Evolutionary conservation across 2,797 vertebrate genomes (phyloP).

Genomic region (Babyrousa celebensis): DNA sequence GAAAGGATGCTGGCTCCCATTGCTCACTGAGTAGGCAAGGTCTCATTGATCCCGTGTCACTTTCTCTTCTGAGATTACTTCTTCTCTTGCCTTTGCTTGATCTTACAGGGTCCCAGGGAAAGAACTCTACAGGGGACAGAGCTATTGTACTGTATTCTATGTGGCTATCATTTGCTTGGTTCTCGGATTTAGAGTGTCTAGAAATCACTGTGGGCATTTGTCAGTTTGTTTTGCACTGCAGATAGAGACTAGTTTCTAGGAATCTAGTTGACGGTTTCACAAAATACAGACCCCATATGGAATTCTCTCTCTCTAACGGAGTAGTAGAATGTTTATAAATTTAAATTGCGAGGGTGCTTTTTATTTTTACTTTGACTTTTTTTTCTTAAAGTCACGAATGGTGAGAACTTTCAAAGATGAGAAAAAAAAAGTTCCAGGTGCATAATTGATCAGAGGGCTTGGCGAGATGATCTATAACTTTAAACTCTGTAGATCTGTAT

Average conservation of each 20-base stretch:
- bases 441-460: neutral
- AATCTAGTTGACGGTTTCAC: constrained; percentile 43
- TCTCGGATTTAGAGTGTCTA: constrained; percentile 65
- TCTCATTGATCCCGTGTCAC: constrained; percentile 59
- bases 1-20: constrained; percentile 81
- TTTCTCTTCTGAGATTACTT: constrained; percentile 81
- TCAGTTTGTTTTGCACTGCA: constrained; percentile 45
- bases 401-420: constrained; percentile 37
- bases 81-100: constrained; percentile 66
- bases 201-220: constrained; percentile 63
- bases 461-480: constrained; percentile 60
- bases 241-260: neutral
- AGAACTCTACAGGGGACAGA: constrained; percentile 3
- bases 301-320: neutral
- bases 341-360: constrained; percentile 12
- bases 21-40: constrained; percentile 71
- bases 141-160: constrained; percentile 64
- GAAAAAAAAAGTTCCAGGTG: constrained; percentile 42
- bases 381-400: constrained; percentile 48
- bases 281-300: neutral
- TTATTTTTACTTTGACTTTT: constrained; percentile 21
- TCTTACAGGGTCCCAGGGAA: constrained; percentile 70
- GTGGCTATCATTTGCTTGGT: constrained; percentile 48
- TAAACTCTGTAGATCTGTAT: constrained; percentile 24
- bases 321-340: constrained; percentile 41